Evolutionary conservation across 1,140 invertebrate genomes (phyloP).

Genomic region (Sinonovacula constricta): DNA sequence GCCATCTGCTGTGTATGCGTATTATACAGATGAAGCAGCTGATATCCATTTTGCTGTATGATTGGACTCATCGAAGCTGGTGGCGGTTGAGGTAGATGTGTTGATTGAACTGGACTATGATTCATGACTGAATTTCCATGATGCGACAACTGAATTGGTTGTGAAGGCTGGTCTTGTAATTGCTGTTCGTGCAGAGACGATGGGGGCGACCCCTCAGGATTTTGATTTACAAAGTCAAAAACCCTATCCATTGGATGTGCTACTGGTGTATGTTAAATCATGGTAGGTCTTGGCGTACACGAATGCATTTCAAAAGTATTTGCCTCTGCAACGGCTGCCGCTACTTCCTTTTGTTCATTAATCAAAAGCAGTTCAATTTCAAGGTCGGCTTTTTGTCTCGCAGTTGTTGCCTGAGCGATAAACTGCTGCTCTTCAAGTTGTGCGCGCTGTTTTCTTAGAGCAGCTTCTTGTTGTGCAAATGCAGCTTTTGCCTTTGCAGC

Average conservation of each 20-base stretch:
- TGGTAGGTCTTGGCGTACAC: background rate
- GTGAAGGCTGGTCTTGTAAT: background rate
- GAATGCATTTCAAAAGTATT: background rate
- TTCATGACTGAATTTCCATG: slow-evolving; percentile 1
- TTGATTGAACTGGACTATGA: slow-evolving; percentile 3
- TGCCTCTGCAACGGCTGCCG: slow-evolving; percentile 2
- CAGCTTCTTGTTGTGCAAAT: slow-evolving; percentile 4
- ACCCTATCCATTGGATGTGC: slow-evolving; percentile 9
- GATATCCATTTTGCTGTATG: slow-evolving; percentile 1
- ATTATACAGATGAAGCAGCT: slow-evolving; percentile 4
- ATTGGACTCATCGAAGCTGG: no score
- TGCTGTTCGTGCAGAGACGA: slow-evolving; percentile 3
- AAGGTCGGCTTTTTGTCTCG: background rate
- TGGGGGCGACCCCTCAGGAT: background rate
- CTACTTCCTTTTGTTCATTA: background rate
- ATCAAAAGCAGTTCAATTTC: background rate
- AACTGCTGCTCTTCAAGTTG: background rate
- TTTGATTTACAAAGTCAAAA: background rate
- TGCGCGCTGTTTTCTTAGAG: background rate
- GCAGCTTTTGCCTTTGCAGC: slow-evolving; percentile 3
- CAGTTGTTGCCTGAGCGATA: slow-evolving; percentile 2
- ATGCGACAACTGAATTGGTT: slow-evolving; percentile 1
- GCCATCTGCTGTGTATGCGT: background rate
- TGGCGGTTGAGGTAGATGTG: no score
- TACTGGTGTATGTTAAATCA: background rate